phyloP scores from a whole-genome alignment of 2,797 vertebrate species.

The Poecile montanus region DNA sequence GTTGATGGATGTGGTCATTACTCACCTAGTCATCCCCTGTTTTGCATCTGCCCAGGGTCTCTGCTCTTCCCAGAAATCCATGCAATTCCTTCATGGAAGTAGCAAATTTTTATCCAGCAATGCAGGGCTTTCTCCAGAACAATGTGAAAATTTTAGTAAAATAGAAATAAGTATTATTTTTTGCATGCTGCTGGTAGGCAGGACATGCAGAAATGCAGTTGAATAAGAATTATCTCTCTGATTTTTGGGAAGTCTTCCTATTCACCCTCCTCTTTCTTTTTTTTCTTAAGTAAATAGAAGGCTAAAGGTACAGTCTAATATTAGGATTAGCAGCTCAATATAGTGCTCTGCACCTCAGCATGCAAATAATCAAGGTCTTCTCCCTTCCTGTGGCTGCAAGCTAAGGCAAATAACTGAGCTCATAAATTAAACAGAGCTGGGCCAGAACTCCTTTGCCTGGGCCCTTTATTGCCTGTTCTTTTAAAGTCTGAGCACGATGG shows the following conservation, averaged over 20 bases:
- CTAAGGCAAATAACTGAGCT: conserved; percentile 7
- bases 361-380: conserved; percentile 13
- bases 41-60: not conserved
- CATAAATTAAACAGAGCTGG: conserved; percentile 10
- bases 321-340: not conserved
- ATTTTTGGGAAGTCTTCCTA: not conserved
- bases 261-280: not conserved
- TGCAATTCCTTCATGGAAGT: not conserved
- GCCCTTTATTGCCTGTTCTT: not conserved
- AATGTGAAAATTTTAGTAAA: not conserved
- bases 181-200: not conserved
- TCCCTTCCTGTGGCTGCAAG: not conserved
- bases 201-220: not conserved
- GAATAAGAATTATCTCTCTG: not conserved
- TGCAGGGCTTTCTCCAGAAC: not conserved
- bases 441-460: not conserved
- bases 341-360: not conserved
- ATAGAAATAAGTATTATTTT: not conserved
- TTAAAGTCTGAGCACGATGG: not conserved
- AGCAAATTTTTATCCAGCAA: not conserved
- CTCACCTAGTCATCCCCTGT: not conserved
- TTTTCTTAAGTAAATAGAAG: not conserved
- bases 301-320: not conserved
- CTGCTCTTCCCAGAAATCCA: not conserved
- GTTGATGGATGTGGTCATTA: not conserved